Conservation (phyloP, 2,888 invertebrate species). For the Dusona sp. region DNA sequence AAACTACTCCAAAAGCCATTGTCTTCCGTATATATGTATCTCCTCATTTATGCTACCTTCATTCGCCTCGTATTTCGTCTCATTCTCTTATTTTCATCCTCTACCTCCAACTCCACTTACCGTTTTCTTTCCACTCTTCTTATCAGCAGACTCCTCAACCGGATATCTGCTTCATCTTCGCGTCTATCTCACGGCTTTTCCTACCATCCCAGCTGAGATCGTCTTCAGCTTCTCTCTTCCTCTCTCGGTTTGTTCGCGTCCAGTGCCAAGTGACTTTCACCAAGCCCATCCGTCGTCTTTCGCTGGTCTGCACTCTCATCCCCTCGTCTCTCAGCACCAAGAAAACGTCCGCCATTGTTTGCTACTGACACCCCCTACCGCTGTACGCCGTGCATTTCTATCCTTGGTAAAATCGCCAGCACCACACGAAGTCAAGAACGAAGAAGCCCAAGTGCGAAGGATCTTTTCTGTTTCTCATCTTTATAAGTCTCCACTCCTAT, state of each 20-base stretch:
- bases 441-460: conserved; percentile 56
- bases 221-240: conserved; percentile 33
- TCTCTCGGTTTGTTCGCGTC: conserved; percentile 40
- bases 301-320: conserved; percentile 53
- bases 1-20: conserved; percentile 54
- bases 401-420: conserved; percentile 49
- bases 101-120: conserved; percentile 20
- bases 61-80: conserved; percentile 29
- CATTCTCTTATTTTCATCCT: conserved; percentile 20
- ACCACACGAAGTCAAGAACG: conserved; percentile 34
- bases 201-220: conserved; percentile 38
- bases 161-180: conserved; percentile 55
- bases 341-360: conserved; percentile 66
- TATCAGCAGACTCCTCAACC: conserved; percentile 58
- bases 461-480: conserved; percentile 51
- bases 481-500: conserved; percentile 50
- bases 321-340: conserved; percentile 45
- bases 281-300: conserved; percentile 62
- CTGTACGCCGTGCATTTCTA: conserved; percentile 22
- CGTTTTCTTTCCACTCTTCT: conserved; percentile 46
- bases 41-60: conserved; percentile 5
- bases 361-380: conserved; percentile 53
- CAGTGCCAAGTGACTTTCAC: conserved; percentile 67
- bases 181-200: conserved; percentile 60
- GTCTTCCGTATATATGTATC: conserved; percentile 22